Evolutionary conservation across 2,888 invertebrate species (phyloP).

Genomic region (Serripes groenlandicus): DNA sequence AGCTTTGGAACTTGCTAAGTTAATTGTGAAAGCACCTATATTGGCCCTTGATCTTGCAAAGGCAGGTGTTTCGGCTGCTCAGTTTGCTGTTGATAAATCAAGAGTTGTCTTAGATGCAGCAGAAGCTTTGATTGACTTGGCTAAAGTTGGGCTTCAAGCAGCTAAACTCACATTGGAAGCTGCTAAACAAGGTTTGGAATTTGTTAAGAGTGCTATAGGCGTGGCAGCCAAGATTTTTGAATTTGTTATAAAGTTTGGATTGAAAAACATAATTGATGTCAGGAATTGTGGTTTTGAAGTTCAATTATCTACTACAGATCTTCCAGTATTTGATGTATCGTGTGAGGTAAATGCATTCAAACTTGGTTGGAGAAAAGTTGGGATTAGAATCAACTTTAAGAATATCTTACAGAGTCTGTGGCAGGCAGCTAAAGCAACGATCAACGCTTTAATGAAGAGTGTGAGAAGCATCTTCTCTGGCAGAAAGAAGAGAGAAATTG

Average conservation of each 20-base stretch:
- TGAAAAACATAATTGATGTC: constrained; percentile 52
- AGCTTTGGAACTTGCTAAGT: constrained; percentile 57
- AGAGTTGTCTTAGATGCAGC: constrained; percentile 53
- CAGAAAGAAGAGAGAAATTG: constrained; percentile 41
- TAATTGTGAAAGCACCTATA: constrained; percentile 58
- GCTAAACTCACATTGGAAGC: constrained; percentile 47
- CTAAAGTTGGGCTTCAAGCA: constrained; percentile 48
- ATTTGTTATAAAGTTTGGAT: constrained; percentile 49
- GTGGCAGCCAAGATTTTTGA: constrained; percentile 53
- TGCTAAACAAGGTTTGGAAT: constrained; percentile 50
- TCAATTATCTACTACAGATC: constrained; percentile 40
- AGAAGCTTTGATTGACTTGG: constrained; percentile 48
- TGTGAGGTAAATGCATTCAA: constrained; percentile 63
- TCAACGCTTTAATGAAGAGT: constrained; percentile 22
- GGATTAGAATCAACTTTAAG: constrained; percentile 51
- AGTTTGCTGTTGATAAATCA: constrained; percentile 65
- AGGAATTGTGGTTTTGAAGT: constrained; percentile 61
- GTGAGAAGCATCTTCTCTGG: constrained; percentile 20
- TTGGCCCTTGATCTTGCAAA: constrained; percentile 64
- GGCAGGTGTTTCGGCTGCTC: constrained; percentile 50
- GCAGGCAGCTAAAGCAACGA: constrained; percentile 52
- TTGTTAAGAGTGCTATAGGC: constrained; percentile 50
- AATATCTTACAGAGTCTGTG: constrained; percentile 47
- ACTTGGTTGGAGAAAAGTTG: constrained; percentile 50
- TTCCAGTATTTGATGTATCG: constrained; percentile 50